Percentiles rank a stretch among this genome's conserved stretches.
phyloP scores from a whole-genome alignment of 2,797 vertebrate genomes.

The Phoebastria nigripes region DNA sequence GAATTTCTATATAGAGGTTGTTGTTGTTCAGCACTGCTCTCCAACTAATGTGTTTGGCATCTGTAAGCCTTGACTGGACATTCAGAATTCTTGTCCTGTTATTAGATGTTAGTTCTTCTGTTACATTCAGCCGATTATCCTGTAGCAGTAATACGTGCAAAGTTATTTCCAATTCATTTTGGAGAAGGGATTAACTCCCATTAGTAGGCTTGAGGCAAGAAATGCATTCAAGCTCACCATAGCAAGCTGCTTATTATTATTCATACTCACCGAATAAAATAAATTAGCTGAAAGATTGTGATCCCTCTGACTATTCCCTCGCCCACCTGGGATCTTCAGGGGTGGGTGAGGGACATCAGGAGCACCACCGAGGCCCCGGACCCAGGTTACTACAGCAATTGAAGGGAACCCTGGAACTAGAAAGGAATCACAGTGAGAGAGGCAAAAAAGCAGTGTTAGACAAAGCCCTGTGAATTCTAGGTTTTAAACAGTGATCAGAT shows the following conservation, averaged over 20 bases:
- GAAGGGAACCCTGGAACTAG: constrained; percentile 85
- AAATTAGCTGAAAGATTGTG: constrained; percentile 98
- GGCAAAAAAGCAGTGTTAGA: not conserved
- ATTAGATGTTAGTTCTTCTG: constrained; percentile 86
- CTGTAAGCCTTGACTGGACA: constrained; percentile 87
- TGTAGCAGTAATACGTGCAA: not conserved
- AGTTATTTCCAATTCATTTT: not conserved
- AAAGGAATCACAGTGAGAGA: not conserved
- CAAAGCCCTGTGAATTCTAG: not conserved
- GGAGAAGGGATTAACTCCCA: not conserved
- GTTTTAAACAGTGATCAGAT: not conserved
- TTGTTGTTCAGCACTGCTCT: constrained; percentile 87
- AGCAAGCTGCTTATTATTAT: not conserved
- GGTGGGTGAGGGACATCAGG: constrained; percentile 99
- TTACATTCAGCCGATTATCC: constrained; percentile 97
- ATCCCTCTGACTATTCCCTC: constrained; percentile 99
- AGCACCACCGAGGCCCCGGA: constrained; percentile 99
- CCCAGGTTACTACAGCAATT: constrained; percentile 96
- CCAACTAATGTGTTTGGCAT: constrained; percentile 87
- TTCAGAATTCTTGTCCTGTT: constrained; percentile 89
- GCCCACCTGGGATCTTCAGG: constrained; percentile 99
- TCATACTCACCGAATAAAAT: constrained; percentile 91
- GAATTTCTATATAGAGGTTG: constrained; percentile 92
- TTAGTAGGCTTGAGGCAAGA: not conserved
- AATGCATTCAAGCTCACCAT: not conserved